Evolutionary conservation across 2,113 vertebrate genomes (phyloP).

Genomic region (Vulpes lagopus): DNA sequence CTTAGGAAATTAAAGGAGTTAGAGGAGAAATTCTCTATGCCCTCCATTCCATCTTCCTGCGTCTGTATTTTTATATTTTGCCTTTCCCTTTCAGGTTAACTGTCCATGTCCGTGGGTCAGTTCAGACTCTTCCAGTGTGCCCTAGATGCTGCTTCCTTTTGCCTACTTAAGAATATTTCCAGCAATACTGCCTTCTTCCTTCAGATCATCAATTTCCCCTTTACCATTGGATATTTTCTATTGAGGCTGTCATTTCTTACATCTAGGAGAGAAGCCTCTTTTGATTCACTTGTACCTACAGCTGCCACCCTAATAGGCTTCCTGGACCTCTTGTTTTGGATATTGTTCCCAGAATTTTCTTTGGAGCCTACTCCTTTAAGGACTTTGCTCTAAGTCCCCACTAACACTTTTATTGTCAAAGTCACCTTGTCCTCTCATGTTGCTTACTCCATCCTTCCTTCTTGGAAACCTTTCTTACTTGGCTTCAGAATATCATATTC

Average conservation of each 20-base stretch:
- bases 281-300: neutral
- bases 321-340: neutral
- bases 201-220: neutral
- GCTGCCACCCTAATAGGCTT: neutral
- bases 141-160: neutral
- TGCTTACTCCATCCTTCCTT: neutral
- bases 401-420: neutral
- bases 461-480: neutral
- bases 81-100: neutral
- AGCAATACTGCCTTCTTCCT: neutral
- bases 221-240: neutral
- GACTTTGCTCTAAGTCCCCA: neutral
- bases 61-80: neutral
- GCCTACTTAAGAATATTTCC: neutral
- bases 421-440: neutral
- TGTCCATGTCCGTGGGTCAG: neutral
- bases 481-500: neutral
- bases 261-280: neutral
- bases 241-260: neutral
- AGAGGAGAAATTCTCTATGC: neutral
- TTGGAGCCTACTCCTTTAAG: neutral
- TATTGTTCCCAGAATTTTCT: neutral
- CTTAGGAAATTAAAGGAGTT: neutral
- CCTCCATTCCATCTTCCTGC: neutral
- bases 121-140: neutral